Conservation (phyloP, 2,113 vertebrate genomes). For the Sinosuthora webbiana region DNA sequence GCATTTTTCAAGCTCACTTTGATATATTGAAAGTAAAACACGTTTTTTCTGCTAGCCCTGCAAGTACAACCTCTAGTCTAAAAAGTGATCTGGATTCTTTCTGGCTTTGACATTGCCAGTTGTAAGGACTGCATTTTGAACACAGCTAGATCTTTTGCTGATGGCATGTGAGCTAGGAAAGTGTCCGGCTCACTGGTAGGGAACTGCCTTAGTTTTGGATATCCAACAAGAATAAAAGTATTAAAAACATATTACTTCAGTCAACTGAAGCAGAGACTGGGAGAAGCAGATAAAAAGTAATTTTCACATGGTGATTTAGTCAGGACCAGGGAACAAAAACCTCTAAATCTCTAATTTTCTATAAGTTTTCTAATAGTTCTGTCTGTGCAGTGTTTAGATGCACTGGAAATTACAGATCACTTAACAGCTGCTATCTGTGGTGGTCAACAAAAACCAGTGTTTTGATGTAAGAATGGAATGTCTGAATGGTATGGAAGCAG, state of each 20-base stretch:
- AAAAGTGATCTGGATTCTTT: constrained; percentile 39
- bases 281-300: not conserved
- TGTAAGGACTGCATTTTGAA: constrained; percentile 7
- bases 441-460: rapidly evolving
- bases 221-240: not conserved
- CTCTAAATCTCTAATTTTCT: not conserved
- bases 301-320: not conserved
- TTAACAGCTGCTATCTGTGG: not conserved
- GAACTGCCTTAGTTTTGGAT: constrained; percentile 8
- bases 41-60: not conserved
- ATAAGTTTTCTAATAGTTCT: not conserved
- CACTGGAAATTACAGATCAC: not conserved
- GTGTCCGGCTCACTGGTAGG: not conserved
- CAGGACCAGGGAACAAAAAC: not conserved
- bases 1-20: not conserved
- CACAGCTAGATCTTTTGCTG: not conserved
- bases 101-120: constrained; percentile 22
- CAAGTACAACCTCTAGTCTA: not conserved
- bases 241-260: not conserved
- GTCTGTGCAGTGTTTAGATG: not conserved
- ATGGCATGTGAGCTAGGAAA: constrained; percentile 8
- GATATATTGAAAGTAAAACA: not conserved
- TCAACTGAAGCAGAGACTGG: not conserved
- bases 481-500: not conserved
- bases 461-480: not conserved